Evolutionary conservation across 2,797 vertebrate species (phyloP).

Genomic region (Leptatherina wallacei): DNA sequence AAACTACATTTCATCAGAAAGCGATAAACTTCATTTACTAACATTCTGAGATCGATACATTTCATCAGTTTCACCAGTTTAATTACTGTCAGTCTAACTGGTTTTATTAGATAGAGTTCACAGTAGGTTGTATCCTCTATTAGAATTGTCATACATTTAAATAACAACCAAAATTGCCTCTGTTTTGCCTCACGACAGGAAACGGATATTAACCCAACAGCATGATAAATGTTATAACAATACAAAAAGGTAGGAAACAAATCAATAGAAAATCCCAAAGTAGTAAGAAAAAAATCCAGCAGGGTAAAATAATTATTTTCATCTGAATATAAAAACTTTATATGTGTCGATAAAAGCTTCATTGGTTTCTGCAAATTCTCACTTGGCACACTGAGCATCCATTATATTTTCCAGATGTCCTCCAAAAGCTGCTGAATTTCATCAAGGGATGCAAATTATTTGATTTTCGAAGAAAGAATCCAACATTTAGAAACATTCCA

Average conservation of each 20-base stretch:
- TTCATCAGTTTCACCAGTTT: neutral
- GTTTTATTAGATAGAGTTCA: neutral
- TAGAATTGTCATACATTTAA: neutral
- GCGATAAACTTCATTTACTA: neutral
- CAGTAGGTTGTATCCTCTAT: neutral
- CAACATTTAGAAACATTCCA: slow-evolving; percentile 18
- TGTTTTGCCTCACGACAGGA: slow-evolving; percentile 10
- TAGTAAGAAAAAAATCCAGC: too few species aligned
- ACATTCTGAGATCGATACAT: slow-evolving; percentile 1
- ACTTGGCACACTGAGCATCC: slow-evolving; percentile 4
- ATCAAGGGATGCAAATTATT: slow-evolving; percentile 25
- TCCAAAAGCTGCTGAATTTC: slow-evolving; percentile 1
- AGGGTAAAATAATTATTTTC: neutral
- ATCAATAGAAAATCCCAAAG: neutral
- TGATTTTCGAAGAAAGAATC: slow-evolving; percentile 12
- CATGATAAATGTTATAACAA: neutral
- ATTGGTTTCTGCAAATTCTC: neutral
- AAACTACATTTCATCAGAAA: neutral
- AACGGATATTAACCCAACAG: neutral
- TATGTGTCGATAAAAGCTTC: neutral
- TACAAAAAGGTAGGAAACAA: neutral
- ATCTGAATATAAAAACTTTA: neutral
- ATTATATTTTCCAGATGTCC: slow-evolving; percentile 1
- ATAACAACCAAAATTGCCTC: slow-evolving; percentile 1
- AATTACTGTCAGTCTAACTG: slow-evolving; percentile 8